Conservation (phyloP, 92 coral and sea anemone species). For the Galaxea fascicularis region DNA sequence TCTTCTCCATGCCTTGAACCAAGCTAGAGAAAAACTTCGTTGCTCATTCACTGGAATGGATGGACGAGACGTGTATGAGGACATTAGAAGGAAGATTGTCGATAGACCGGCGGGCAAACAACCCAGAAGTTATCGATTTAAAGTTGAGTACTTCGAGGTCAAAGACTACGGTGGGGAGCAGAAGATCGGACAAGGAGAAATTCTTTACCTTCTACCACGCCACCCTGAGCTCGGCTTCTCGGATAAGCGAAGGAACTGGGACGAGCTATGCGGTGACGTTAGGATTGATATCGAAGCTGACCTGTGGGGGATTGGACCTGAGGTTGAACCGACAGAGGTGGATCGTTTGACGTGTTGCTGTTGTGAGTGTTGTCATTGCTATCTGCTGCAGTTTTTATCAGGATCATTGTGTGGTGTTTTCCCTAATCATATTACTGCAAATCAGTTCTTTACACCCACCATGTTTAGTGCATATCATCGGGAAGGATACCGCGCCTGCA, state of each 20-base stretch:
- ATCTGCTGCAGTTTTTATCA: background rate
- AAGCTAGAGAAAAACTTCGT: constrained; percentile 79
- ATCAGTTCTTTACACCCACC: constrained; percentile 75
- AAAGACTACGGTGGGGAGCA: background rate
- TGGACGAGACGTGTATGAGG: constrained; percentile 75
- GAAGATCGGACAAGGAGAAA: background rate
- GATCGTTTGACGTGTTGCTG: constrained; percentile 67
- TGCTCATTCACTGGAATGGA: constrained; percentile 78
- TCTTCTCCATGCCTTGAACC: constrained; percentile 49
- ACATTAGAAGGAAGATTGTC: background rate
- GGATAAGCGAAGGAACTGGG: too few relatives aligned
- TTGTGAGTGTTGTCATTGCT: constrained; percentile 65
- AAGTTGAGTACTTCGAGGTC: background rate
- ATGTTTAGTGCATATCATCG: constrained; percentile 24
- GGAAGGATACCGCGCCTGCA: constrained; percentile 5
- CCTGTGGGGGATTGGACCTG: constrained; percentile 72
- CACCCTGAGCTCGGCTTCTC: background rate
- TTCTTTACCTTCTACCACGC: background rate
- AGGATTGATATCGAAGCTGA: constrained; percentile 50
- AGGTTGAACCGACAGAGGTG: constrained; percentile 56
- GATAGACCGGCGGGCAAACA: background rate
- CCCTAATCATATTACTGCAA: constrained; percentile 58
- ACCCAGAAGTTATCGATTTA: background rate
- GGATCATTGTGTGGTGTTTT: background rate
- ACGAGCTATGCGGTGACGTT: constrained; percentile 12